Evolutionary conservation across 2,797 vertebrate species (phyloP).

Genomic region (Rhincodon typus): DNA sequence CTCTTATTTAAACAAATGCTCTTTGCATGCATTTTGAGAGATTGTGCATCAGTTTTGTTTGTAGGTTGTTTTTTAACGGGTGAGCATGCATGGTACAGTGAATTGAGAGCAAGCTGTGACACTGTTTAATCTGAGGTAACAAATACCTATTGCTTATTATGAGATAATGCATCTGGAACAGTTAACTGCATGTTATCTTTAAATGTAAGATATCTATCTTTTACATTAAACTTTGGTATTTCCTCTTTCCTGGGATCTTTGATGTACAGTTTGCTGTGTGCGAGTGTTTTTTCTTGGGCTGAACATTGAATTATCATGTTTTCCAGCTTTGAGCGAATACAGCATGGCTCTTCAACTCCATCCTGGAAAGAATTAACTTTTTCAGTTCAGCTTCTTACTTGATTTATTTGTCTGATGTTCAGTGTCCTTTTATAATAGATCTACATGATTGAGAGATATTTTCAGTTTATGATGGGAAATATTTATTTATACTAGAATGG

Average conservation of each 20-base stretch:
- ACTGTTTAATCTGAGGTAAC: not conserved
- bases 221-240: not conserved
- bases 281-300: not conserved
- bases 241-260: not conserved
- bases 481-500: not conserved
- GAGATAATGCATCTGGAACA: not conserved
- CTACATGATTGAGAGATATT: not conserved
- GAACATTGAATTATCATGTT: not conserved
- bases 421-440: not conserved
- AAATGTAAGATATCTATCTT: not conserved
- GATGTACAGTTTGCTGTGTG: slow-evolving; percentile 7
- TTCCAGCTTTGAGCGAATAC: not conserved
- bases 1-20: slow-evolving; percentile 46
- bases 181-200: slow-evolving; percentile 5
- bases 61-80: slow-evolving; percentile 52
- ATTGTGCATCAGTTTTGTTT: slow-evolving; percentile 47
- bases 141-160: not conserved
- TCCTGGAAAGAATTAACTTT: not conserved
- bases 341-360: not conserved
- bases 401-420: not conserved
- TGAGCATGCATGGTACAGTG: slow-evolving; percentile 11
- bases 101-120: not conserved
- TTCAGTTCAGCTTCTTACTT: not conserved
- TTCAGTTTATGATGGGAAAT: not conserved
- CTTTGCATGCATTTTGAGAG: slow-evolving; percentile 60